A percentile compares a stretch with the other conserved stretches of the same genome.
Evolutionary conservation across 1,140 invertebrate species (phyloP).

Genomic region (Lasioglossum albipes): DNA sequence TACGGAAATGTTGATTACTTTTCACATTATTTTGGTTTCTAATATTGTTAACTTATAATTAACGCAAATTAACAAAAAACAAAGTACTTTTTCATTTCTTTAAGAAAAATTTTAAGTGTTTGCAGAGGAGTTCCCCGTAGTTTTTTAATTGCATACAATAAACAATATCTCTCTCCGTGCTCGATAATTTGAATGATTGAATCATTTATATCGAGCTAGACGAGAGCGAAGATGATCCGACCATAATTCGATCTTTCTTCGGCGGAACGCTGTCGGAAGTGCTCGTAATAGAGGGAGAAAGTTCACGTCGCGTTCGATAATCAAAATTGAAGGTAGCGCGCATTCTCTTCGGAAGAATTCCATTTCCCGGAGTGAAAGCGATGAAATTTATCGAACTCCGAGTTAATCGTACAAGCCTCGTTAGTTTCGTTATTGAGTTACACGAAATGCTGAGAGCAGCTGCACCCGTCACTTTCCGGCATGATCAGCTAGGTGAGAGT

Average conservation of each 20-base stretch:
- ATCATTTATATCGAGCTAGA: not conserved
- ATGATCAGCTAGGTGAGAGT: constrained; percentile 55
- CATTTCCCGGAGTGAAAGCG: not conserved
- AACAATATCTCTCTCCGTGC: no score
- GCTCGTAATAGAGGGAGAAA: not conserved
- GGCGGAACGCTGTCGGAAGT: not conserved
- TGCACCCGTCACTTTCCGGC: constrained; percentile 57
- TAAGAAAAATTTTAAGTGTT: no score
- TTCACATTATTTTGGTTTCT: no score
- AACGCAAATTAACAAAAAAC: no score
- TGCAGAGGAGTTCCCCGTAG: no score
- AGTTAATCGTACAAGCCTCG: constrained; percentile 50
- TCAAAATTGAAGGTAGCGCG: not conserved
- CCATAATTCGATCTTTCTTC: not conserved
- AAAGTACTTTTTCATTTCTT: no score
- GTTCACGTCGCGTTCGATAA: not conserved
- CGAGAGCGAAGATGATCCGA: not conserved
- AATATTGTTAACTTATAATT: no score
- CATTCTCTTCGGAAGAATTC: not conserved
- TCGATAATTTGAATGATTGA: not conserved
- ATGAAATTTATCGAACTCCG: constrained; percentile 26
- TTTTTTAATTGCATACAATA: no score
- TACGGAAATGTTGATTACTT: no score
- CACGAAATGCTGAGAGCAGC: constrained; percentile 63
- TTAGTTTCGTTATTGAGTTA: constrained; percentile 59